These are phyloP conservation scores for Piprites chloris DNA, from an alignment of 2,113 vertebrate species.

Conservation along the genomic window DNA sequence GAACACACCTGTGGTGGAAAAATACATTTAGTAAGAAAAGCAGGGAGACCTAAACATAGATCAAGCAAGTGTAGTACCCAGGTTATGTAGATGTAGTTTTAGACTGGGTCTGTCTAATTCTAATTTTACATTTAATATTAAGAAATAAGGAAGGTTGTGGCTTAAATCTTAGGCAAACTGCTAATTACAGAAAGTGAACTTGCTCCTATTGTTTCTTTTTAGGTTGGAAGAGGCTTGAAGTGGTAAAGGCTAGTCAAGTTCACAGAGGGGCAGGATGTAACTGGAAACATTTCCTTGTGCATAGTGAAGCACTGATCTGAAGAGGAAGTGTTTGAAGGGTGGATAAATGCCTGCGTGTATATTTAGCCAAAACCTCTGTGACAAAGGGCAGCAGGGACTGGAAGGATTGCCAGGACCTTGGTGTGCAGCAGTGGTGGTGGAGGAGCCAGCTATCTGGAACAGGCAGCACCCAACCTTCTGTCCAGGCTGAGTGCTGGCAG, in stretches of 20 bases:
- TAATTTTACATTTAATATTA: neutral
- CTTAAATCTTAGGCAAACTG: neutral
- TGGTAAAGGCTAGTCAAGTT: neutral
- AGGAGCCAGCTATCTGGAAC: neutral
- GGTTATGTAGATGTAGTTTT: neutral
- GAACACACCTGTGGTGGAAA: neutral
- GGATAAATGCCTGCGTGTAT: slow-evolving; percentile 22
- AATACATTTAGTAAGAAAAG: neutral
- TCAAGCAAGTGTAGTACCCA: neutral
- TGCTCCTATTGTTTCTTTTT: neutral
- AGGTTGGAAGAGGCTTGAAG: neutral
- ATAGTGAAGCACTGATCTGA: neutral
- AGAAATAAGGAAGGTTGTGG: neutral
- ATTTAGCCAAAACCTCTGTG: slow-evolving; percentile 32
- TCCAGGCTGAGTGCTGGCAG: neutral
- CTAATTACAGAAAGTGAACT: neutral
- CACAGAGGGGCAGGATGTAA: slow-evolving; percentile 17
- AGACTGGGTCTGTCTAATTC: neutral
- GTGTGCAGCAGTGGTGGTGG: neutral
- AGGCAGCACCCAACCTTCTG: neutral
- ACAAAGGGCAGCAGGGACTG: neutral
- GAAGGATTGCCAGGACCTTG: neutral
- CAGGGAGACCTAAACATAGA: neutral
- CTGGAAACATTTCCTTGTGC: neutral
- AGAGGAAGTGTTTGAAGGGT: slow-evolving; percentile 41